A percentile compares a stretch with the other conserved stretches of the same genome.
These are phyloP conservation scores for Limnephilus auricula DNA, from an alignment of 2,888 invertebrate species.

Conservation along the genomic window DNA sequence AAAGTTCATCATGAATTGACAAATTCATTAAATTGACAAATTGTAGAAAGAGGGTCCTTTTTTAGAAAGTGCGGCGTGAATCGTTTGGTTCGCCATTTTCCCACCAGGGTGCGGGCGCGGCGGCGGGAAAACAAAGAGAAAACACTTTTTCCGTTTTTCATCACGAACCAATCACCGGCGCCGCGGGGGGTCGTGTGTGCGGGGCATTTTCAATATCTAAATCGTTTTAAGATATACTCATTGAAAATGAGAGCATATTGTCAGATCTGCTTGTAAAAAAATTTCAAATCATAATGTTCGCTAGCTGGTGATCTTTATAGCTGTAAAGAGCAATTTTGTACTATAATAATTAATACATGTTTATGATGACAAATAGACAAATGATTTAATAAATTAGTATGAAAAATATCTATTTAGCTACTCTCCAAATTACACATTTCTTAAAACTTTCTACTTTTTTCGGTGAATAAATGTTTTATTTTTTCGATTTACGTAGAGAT, in stretches of 20 bases:
- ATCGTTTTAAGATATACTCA: neutral
- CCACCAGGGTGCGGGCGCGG: neutral
- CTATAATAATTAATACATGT: no score
- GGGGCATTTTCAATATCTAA: neutral
- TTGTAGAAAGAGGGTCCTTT: neutral
- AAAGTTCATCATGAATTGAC: no score
- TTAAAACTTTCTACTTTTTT: no score
- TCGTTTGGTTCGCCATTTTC: neutral
- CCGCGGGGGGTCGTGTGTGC: neutral
- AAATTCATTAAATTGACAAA: neutral
- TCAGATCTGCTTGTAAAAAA: neutral
- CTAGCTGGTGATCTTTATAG: no score
- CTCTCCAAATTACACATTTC: no score
- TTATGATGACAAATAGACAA: no score
- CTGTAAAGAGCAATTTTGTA: no score
- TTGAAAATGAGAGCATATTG: neutral
- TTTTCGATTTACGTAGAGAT: no score
- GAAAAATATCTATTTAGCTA: no score
- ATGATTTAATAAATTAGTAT: no score
- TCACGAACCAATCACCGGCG: neutral
- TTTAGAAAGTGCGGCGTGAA: neutral
- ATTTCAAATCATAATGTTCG: no score
- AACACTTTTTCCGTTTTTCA: neutral
- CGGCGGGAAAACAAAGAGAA: neutral
- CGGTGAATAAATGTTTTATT: no score